Evolutionary conservation across 92 coral and sea anemone species (phyloP).

Genomic region (Plumapathes pennacea): DNA sequence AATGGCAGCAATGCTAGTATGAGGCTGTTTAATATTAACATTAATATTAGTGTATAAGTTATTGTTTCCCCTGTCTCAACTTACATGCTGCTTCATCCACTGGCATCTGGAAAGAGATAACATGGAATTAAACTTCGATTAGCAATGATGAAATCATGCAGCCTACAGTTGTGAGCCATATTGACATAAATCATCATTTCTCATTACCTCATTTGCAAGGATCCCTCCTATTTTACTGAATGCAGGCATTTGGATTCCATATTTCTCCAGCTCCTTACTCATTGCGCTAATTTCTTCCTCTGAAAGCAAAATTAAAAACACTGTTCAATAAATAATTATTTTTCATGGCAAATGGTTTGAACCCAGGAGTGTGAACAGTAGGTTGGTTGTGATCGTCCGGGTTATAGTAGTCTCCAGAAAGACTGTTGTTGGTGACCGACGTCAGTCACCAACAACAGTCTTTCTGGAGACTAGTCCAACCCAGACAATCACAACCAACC

Average conservation of each 20-base stretch:
- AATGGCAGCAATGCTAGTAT: too few relatives aligned
- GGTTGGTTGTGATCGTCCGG: too few relatives aligned
- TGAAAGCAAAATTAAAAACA: constrained; percentile 10
- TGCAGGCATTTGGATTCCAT: constrained; percentile 98
- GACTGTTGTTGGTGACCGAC: too few relatives aligned
- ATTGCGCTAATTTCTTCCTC: constrained; percentile 99
- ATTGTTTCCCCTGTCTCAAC: too few relatives aligned
- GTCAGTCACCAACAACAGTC: too few relatives aligned
- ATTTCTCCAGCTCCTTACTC: constrained; percentile 95
- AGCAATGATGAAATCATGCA: not conserved
- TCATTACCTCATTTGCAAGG: constrained; percentile 86
- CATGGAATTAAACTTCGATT: not conserved
- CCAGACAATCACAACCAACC: too few relatives aligned
- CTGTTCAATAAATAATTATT: not conserved
- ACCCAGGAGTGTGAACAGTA: too few relatives aligned
- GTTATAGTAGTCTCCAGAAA: too few relatives aligned
- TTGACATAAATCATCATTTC: not conserved
- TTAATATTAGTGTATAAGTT: too few relatives aligned
- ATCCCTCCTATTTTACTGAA: constrained; percentile 99
- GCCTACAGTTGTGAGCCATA: not conserved
- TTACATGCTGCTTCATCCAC: constrained; percentile 99
- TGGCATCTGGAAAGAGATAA: constrained; percentile 68
- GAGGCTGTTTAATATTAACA: too few relatives aligned
- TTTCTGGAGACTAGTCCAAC: too few relatives aligned
- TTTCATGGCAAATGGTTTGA: too few relatives aligned